phyloP scores from a whole-genome alignment of 2,888 invertebrate species.

The Disparrhopalites patrizii region DNA sequence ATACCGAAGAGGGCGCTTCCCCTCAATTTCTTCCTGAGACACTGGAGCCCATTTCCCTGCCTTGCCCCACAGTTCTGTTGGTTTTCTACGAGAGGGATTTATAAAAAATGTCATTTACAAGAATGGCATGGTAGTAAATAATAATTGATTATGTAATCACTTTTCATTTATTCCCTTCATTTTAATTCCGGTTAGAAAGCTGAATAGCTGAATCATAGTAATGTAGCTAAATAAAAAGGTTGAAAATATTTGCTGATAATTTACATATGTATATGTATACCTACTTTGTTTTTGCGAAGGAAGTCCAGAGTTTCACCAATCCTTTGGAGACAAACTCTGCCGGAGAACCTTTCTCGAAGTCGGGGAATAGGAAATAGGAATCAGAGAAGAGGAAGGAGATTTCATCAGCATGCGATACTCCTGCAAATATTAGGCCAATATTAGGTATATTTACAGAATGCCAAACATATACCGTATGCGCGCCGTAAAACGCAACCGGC shows the following conservation, averaged over 20 bases:
- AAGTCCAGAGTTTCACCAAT: conserved; percentile 13
- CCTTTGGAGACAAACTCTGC: conserved; percentile 2
- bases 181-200: too few species aligned
- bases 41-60: not conserved
- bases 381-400: conserved; percentile 1
- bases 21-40: not conserved
- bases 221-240: too few species aligned
- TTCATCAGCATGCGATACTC: conserved; percentile 8
- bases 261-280: not conserved
- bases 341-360: not conserved
- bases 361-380: not conserved
- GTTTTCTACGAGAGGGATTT: conserved; percentile 3
- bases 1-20: not conserved
- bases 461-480: too few species aligned
- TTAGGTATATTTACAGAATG: too few species aligned
- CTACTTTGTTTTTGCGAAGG: conserved; percentile 5
- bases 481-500: too few species aligned
- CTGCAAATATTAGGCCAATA: too few species aligned
- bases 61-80: not conserved
- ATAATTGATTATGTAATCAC: too few species aligned
- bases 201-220: too few species aligned
- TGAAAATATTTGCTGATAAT: not conserved
- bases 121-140: too few species aligned
- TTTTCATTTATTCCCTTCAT: too few species aligned
- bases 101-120: too few species aligned